Base-by-base conservation (phyloP, 2,113 vertebrate species). In the Chionis minor region DNA sequence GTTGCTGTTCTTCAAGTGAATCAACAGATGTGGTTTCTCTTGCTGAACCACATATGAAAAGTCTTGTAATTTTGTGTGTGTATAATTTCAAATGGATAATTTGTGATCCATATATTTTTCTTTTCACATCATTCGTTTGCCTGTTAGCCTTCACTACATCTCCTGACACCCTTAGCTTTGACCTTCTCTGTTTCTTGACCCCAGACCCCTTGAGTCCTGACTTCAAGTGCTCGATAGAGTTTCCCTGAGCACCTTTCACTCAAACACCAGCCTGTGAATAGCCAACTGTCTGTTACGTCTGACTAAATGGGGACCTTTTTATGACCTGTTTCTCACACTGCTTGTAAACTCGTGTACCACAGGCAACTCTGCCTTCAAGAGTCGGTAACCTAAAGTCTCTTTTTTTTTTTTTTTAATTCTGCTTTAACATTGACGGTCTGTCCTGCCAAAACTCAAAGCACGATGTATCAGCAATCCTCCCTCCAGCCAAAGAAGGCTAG, bases 401-500 rank as follows among this genome's bases (percentile, higher is more conserved):
- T 58, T 67, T 18, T 56, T 69, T 86, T 38, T 73, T 84, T 81
- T 18, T 56, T 69, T 86, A n/a, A 62, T 73, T 84, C 78, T 72
- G 52, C 10, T 90, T 82, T 73, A 73, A 65, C 44, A 10, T 17
- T 28, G 54, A 23, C 44, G 22, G 33, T 82, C 32, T 86, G 17
- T 91, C 28, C 61, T 91, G 89, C 81, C 81, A 83, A 95, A 92
- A 86, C 52, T 69, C 40, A 63, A 56, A 71, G 32, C 12, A 18
- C 1, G 2, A 77, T 88, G 28, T 80, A 32, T 95, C 66, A 77
- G 58, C 58, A 91, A 16, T 44, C 23, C 32, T 89, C 32, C 56
- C 49, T 94, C 32, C 78, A 92, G 91, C 73, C 86, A 88, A 70
- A 82, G 58, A 66, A 62, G 49, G 62, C 94, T 87, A 92, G 92